A percentile compares a stretch with the other conserved stretches of the same genome.
These are phyloP conservation scores for Rhizoglyphus robini DNA, from an alignment of 1,140 invertebrate species.

Conservation along the genomic window DNA sequence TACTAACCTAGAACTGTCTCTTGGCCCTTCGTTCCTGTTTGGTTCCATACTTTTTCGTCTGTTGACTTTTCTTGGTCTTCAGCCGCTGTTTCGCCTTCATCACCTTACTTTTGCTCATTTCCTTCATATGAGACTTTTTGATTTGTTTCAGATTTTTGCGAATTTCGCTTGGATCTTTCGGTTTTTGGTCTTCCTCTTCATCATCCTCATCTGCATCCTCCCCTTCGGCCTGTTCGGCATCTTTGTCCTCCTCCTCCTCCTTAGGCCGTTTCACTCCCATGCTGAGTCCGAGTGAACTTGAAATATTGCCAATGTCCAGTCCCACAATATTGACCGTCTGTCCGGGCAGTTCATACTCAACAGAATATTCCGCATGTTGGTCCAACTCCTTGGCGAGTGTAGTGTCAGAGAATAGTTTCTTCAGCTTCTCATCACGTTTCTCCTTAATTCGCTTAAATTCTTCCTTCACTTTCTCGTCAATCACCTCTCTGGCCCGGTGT, in stretches of 20 bases:
- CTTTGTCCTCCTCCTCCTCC: background rate
- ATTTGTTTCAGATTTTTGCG: background rate
- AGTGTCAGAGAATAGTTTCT: background rate
- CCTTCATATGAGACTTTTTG: background rate
- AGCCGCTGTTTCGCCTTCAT: background rate
- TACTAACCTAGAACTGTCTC: too few species aligned
- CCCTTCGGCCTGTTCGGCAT: background rate
- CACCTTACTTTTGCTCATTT: background rate
- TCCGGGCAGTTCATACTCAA: slow-evolving; percentile 8
- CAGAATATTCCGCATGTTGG: background rate
- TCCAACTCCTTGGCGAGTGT: background rate
- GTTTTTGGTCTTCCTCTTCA: background rate
- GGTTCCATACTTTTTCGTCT: background rate
- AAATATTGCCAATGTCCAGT: background rate
- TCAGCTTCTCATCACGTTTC: slow-evolving; percentile 7
- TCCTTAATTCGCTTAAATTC: slow-evolving; percentile 21
- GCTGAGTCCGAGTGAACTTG: background rate
- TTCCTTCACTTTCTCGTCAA: slow-evolving; percentile 14
- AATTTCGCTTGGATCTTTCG: background rate
- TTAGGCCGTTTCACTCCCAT: background rate
- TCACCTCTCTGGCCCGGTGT: slow-evolving; percentile 16
- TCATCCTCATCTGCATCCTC: background rate
- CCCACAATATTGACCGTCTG: background rate
- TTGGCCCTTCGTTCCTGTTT: too few species aligned
- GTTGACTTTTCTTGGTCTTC: background rate